Conservation (phyloP, 1,140 invertebrate species). For the Drosophila mauritiana region DNA sequence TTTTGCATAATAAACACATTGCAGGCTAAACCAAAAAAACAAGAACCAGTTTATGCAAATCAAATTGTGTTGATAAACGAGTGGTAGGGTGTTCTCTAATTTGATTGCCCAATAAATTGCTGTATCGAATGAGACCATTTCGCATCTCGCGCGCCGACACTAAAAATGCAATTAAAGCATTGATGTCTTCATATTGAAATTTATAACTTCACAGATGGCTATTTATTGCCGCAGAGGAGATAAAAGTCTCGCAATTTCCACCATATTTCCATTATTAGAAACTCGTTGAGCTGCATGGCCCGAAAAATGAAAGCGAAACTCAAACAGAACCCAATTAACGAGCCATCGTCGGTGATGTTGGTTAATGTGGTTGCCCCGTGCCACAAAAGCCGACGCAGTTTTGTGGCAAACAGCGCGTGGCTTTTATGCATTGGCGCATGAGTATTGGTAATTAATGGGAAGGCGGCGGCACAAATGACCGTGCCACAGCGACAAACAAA, state of each 20-base stretch:
- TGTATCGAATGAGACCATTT: constrained; percentile 25
- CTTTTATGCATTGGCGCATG: constrained; percentile 68
- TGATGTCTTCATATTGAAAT: constrained; percentile 69
- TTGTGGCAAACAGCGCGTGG: constrained; percentile 54
- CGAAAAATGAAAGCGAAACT: constrained; percentile 8
- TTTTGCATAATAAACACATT: constrained; percentile 53
- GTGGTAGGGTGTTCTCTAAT: constrained; percentile 27
- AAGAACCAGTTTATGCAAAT: constrained; percentile 44
- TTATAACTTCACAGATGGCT: constrained; percentile 60
- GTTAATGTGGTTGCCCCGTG: constrained; percentile 47
- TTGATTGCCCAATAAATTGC: constrained; percentile 48
- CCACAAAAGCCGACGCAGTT: constrained; percentile 53
- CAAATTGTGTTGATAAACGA: constrained; percentile 46
- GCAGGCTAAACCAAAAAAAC: constrained; percentile 12
- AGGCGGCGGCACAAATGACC: constrained; percentile 46
- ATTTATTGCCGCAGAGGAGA: constrained; percentile 51
- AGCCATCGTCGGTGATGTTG: constrained; percentile 45
- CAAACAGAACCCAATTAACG: constrained; percentile 62
- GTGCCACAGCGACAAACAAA: constrained; percentile 29
- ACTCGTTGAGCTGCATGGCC: constrained; percentile 4
- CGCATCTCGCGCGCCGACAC: constrained; percentile 1
- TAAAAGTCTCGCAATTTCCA: constrained; percentile 50
- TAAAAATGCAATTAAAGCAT: constrained; percentile 63
- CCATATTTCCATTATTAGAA: constrained; percentile 67
- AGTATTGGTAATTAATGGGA: constrained; percentile 71